Conservation (phyloP, 1,140 invertebrate genomes). For the Macrocentrus cingulum region DNA sequence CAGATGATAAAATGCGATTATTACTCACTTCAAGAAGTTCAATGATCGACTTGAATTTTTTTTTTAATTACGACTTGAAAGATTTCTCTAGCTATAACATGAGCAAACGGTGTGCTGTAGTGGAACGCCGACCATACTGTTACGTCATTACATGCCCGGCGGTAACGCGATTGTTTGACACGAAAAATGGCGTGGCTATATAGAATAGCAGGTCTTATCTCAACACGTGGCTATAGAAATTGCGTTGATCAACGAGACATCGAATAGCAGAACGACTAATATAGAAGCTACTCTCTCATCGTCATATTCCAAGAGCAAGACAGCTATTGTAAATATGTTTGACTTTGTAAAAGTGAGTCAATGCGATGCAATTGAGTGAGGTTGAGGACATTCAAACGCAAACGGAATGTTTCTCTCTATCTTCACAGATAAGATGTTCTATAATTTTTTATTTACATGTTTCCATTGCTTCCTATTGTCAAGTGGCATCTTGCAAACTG, state of each 20-base stretch:
- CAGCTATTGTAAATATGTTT: conserved; percentile 31
- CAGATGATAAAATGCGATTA: too few species aligned
- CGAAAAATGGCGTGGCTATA: background rate
- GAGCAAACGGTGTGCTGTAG: background rate
- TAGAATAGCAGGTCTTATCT: background rate
- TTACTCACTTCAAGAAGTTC: too few species aligned
- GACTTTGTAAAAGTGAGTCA: conserved; percentile 49
- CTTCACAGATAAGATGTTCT: too few species aligned
- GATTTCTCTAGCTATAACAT: too few species aligned
- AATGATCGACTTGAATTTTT: too few species aligned
- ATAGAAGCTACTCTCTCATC: too few species aligned
- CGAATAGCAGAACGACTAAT: too few species aligned
- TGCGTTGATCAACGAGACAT: too few species aligned
- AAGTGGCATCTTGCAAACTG: background rate
- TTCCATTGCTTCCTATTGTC: background rate
- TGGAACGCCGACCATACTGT: background rate
- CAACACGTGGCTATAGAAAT: background rate
- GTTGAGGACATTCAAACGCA: conserved; percentile 26
- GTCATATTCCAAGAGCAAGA: background rate
- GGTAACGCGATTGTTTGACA: conserved; percentile 1
- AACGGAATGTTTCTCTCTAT: too few species aligned
- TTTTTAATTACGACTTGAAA: too few species aligned
- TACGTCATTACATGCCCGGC: background rate
- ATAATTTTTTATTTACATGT: too few species aligned
- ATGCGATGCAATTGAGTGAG: conserved; percentile 43